Evolutionary conservation across 35 echinoderm and acorn worm genomes (phyloP).

Genomic region (Hemicentrotus pulcherrimus): DNA sequence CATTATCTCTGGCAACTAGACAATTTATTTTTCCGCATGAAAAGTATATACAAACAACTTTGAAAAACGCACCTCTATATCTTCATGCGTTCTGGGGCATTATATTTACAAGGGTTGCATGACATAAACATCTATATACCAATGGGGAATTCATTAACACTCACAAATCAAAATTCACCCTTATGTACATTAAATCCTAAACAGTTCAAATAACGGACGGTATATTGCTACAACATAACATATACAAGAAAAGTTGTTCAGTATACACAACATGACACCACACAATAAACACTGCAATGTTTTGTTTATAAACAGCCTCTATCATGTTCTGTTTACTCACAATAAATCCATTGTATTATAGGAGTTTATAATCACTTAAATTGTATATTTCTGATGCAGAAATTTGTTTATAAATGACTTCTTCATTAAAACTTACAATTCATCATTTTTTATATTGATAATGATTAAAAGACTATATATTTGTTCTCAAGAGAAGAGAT

Average conservation of each 20-base stretch:
- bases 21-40: slow-evolving; percentile 12
- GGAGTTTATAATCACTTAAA: not conserved
- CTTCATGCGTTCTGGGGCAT: too few relatives aligned
- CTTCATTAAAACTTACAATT: not conserved
- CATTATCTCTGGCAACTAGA: not conserved
- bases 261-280: not conserved
- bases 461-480: too few relatives aligned
- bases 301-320: too few relatives aligned
- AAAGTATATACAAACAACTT: not conserved
- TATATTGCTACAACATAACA: not conserved
- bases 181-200: not conserved
- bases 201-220: not conserved
- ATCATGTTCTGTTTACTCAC: too few relatives aligned
- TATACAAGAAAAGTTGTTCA: not conserved
- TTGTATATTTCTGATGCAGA: not conserved
- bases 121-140: not conserved
- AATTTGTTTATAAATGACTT: not conserved
- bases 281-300: not conserved
- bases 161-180: not conserved
- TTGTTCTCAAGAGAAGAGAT: too few relatives aligned
- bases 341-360: too few relatives aligned
- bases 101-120: too few relatives aligned
- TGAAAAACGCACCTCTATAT: not conserved
- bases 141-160: not conserved
- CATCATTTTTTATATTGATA: too few relatives aligned